phyloP scores from a whole-genome alignment of 2,888 invertebrate genomes.

The Ormia ochracea region DNA sequence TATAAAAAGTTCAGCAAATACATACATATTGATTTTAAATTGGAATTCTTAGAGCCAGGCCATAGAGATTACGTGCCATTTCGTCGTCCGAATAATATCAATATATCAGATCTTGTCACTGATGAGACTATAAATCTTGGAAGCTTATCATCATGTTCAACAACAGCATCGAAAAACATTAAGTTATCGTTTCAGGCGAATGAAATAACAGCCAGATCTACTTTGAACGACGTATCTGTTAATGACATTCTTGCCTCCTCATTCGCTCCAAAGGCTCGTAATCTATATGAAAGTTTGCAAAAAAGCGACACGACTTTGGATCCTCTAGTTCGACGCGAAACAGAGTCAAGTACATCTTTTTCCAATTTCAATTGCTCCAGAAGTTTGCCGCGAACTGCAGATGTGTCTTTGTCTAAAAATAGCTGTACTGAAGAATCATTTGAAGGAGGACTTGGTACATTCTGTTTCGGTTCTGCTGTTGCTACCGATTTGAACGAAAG shows the following conservation, averaged over 20 bases:
- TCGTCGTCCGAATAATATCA: constrained; percentile 66
- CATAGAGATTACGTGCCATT: constrained; percentile 65
- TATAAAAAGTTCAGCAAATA: neutral
- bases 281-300: constrained; percentile 66
- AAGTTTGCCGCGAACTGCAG: constrained; percentile 73
- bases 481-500: constrained; percentile 29
- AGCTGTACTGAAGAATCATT: constrained; percentile 63
- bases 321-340: neutral
- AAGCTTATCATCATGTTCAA: constrained; percentile 62
- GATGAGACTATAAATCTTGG: constrained; percentile 75
- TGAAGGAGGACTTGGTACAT: constrained; percentile 61
- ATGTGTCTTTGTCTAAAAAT: constrained; percentile 68
- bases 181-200: constrained; percentile 74
- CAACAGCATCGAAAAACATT: constrained; percentile 62
- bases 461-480: constrained; percentile 65
- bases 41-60: constrained; percentile 49
- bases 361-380: constrained; percentile 64
- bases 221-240: constrained; percentile 70
- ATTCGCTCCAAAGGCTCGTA: constrained; percentile 71
- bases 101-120: constrained; percentile 73
- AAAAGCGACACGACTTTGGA: constrained; percentile 36
- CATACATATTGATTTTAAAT: neutral
- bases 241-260: constrained; percentile 75
- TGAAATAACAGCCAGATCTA: constrained; percentile 75
- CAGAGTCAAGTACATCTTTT: constrained; percentile 36